Percentiles rank a stretch among this genome's conserved stretches.
Evolutionary conservation across 2,797 vertebrate genomes (phyloP).

Genomic region (Antrozous pallidus): DNA sequence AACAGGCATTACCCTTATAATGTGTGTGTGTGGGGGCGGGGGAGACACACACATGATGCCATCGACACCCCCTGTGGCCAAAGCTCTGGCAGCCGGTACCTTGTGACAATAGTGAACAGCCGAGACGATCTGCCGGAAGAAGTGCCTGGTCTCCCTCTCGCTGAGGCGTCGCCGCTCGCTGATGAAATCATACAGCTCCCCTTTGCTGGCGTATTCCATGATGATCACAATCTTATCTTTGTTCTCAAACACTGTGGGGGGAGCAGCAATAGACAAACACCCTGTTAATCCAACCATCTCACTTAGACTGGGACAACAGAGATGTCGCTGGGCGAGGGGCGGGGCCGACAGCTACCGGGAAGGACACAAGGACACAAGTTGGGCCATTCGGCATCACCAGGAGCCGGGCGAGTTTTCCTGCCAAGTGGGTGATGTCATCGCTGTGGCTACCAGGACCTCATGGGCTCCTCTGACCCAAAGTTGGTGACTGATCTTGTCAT

Average conservation of each 20-base stretch:
- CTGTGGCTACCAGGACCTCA: background rate
- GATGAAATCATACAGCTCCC: conserved; percentile 98
- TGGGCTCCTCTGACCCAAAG: background rate
- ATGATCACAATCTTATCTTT: conserved; percentile 99
- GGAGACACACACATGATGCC: rapidly evolving
- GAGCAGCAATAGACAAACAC: conserved; percentile 53
- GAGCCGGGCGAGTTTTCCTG: background rate
- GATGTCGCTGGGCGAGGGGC: background rate
- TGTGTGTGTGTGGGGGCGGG: no score
- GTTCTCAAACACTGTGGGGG: conserved; percentile 95
- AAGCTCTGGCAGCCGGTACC: conserved; percentile 79
- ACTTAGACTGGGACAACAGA: background rate
- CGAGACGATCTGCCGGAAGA: conserved; percentile 98
- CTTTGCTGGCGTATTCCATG: conserved; percentile 99
- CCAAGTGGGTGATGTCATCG: background rate
- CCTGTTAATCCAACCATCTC: conserved; percentile 37
- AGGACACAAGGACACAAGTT: background rate
- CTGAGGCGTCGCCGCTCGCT: conserved; percentile 94
- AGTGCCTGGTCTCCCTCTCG: conserved; percentile 95
- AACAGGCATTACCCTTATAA: background rate
- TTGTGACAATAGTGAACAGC: conserved; percentile 99
- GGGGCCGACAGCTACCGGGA: background rate
- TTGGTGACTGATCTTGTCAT: background rate
- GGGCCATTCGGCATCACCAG: background rate
- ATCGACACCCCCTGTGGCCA: rapidly evolving